Base-by-base conservation (phyloP, 1,140 invertebrate species). In the Drosophila simulans region DNA sequence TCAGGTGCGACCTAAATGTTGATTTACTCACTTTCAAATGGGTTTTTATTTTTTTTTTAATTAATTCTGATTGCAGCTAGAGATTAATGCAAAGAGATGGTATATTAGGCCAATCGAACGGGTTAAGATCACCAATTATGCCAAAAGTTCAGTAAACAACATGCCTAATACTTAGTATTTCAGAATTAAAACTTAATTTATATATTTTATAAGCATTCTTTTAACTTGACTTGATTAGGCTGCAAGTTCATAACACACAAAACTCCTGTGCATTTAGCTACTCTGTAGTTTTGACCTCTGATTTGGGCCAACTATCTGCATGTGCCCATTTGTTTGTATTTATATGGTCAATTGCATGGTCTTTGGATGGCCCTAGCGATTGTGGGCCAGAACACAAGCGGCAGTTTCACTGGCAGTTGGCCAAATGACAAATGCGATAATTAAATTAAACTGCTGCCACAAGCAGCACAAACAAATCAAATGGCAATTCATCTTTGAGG, bases 401-500 rank as follows among this genome's bases (percentile, higher is more conserved):
- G 31, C 31, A 31, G 37, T 39, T 60, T 53, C 78, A 77, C 51
- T 91, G 89, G 80, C 89, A 79, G 76, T 89, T 85, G 77, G 80
- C 89, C 89, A 85, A 91, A 91, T 91, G 90, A 79, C 89, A 91
- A 91, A 91, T 85, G 66, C 78, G 83, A 88, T 91, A 91, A 91
- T 91, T 91, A 91, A 91, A 91, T 91, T 91, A 91, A 91, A 91
- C 86, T 91, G 78, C 75, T 82, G 89, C 89, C 89, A 89, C 88
- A 90, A 83, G 82, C 86, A 88, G 86, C 74, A 83, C 86, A 90
- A 86, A 90, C 81, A 88, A 91, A 79, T 91, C 71, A 91, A 91
- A 91, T 84, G 83, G 79, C 88, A 85, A 89, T 91, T 91, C 88
- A 91, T 91, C 89, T 89, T 85, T 68, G 68, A 72, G 69, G 70